These are phyloP conservation scores for Epizoanthus ramosus DNA, from an alignment of 92 coral and sea anemone species.

Conservation along the genomic window DNA sequence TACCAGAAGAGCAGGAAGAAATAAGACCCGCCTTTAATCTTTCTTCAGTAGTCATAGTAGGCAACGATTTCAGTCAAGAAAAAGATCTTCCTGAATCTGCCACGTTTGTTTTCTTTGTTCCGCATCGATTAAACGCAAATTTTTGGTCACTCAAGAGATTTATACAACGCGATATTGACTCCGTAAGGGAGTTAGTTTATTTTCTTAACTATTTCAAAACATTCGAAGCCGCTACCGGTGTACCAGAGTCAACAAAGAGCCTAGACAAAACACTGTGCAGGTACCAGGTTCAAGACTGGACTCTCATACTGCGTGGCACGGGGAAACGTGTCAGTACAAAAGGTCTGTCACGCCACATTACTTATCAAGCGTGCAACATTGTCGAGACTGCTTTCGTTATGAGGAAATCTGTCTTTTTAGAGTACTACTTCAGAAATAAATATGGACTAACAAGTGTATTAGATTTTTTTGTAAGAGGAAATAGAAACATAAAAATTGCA, in stretches of 20 bases:
- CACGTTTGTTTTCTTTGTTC: slow-evolving; percentile 17
- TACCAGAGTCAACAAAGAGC: background rate
- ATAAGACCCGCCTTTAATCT: background rate
- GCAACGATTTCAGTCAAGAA: slow-evolving; percentile 30
- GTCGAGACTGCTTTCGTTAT: slow-evolving; percentile 40
- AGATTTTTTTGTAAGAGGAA: slow-evolving; percentile 26
- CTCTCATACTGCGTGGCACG: slow-evolving; percentile 12
- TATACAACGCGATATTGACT: background rate
- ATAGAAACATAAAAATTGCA: slow-evolving; percentile 18
- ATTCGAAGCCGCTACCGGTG: slow-evolving; percentile 39
- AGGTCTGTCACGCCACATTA: background rate
- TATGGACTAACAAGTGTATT: slow-evolving; percentile 3
- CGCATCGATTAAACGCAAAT: background rate
- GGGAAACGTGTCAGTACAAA: background rate
- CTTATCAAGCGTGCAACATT: slow-evolving; percentile 28
- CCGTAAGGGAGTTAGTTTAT: background rate
- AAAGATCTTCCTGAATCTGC: background rate
- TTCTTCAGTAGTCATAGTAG: slow-evolving; percentile 25
- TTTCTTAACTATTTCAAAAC: slow-evolving; percentile 15
- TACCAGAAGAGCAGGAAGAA: background rate
- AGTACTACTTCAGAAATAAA: slow-evolving; percentile 4
- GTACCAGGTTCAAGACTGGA: slow-evolving; percentile 18
- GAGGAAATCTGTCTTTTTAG: slow-evolving; percentile 1
- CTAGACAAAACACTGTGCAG: slow-evolving; percentile 21
- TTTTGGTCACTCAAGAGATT: background rate